Conservation (phyloP, 2,113 vertebrate genomes). For the Actenoides hombroni region DNA sequence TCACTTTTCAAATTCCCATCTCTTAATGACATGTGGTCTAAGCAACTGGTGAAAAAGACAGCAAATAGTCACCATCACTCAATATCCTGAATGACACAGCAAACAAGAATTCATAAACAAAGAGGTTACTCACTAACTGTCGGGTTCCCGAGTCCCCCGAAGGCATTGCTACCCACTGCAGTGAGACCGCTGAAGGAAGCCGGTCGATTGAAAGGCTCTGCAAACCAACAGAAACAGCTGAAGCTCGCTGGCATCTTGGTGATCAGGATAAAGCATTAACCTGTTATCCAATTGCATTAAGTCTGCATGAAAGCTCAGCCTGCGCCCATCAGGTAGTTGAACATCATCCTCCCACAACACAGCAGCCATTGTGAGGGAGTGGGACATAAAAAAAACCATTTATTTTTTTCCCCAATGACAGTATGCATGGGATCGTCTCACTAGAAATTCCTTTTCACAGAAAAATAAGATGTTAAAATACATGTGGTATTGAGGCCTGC, state of each 20-base stretch:
- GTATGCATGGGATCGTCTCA: neutral
- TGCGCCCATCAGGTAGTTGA: neutral
- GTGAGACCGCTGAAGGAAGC: conserved; percentile 90
- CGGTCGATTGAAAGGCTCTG: conserved; percentile 91
- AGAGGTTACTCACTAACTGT: conserved; percentile 91
- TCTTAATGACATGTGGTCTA: neutral
- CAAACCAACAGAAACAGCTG: conserved; percentile 25
- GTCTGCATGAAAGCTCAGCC: neutral
- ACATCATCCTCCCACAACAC: neutral
- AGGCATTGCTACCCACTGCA: conserved; percentile 91
- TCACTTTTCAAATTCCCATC: neutral
- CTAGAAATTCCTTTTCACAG: neutral
- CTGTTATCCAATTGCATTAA: accelerated
- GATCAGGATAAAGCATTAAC: neutral
- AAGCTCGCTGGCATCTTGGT: neutral
- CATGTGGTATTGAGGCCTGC: neutral
- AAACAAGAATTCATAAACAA: neutral
- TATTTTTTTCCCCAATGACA: neutral
- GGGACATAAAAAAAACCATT: neutral
- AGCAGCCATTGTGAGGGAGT: neutral
- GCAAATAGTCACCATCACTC: neutral
- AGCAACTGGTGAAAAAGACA: neutral
- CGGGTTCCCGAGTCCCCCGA: conserved; percentile 95
- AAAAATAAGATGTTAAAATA: neutral
- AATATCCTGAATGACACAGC: neutral